phyloP scores from a whole-genome alignment of 2,888 invertebrate genomes.

The Harpagoxenus sublaevis region DNA sequence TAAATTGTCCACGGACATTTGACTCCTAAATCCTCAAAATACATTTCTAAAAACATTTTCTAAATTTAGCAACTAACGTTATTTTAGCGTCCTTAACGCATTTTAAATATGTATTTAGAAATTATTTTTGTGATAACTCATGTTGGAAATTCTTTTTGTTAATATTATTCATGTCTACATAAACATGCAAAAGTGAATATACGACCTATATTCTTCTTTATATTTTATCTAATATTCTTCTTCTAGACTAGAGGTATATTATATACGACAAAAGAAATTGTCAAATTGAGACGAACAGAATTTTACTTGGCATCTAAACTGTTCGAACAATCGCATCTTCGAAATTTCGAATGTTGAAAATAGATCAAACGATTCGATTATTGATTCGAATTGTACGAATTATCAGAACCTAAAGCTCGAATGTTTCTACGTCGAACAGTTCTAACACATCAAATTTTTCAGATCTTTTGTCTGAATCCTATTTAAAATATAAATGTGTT shows the following conservation, averaged over 20 bases:
- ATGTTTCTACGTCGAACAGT: background rate
- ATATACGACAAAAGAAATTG: background rate
- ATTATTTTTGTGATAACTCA: constrained; percentile 1
- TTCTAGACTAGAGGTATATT: background rate
- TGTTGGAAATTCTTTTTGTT: background rate
- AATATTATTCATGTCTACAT: background rate
- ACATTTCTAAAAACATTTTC: constrained; percentile 53
- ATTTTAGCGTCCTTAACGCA: background rate
- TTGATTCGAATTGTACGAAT: background rate
- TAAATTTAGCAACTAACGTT: constrained; percentile 10
- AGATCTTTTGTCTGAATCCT: background rate
- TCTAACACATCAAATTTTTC: background rate
- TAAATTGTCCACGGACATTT: constrained; percentile 76
- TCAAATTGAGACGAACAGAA: background rate
- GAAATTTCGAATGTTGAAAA: background rate
- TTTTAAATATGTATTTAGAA: background rate
- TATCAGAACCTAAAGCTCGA: background rate
- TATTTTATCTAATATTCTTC: background rate
- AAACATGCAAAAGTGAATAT: constrained; percentile 18
- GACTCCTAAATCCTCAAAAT: constrained; percentile 68
- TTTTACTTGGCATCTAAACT: background rate
- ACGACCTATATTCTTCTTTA: background rate
- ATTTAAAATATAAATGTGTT: background rate
- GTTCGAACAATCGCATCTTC: background rate
- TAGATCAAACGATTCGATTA: background rate